These are phyloP conservation scores for Torymus aiolomorphi DNA, from an alignment of 2,888 invertebrate genomes.

Conservation along the genomic window DNA sequence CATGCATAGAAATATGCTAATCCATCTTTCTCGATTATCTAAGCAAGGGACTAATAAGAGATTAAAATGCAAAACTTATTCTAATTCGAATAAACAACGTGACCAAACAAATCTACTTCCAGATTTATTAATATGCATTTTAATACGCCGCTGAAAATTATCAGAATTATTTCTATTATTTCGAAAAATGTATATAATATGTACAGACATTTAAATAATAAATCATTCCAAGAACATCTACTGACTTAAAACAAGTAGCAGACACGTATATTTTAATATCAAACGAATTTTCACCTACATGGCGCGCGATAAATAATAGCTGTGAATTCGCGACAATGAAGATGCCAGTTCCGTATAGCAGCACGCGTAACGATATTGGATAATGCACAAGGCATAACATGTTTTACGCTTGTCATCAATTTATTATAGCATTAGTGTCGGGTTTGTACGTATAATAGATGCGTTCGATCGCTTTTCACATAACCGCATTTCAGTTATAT, in stretches of 20 bases:
- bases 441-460: conserved; percentile 15
- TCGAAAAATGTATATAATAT: no score
- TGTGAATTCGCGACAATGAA: conserved; percentile 4
- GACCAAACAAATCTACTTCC: no score
- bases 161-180: no score
- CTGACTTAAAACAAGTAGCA: no score
- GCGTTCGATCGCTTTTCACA: neutral
- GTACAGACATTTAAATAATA: no score
- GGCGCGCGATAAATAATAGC: neutral
- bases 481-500: conserved; percentile 20
- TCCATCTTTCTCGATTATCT: conserved; percentile 36
- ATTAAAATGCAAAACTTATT: conserved; percentile 40
- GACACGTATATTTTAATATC: neutral
- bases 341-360: neutral
- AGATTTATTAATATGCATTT: no score
- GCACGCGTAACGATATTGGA: neutral
- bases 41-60: conserved; percentile 17
- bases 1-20: conserved; percentile 53
- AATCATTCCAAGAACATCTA: no score
- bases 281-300: neutral
- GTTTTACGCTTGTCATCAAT: conserved; percentile 22
- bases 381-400: conserved; percentile 17
- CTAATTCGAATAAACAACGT: no score
- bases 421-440: conserved; percentile 21
- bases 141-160: no score